Base-by-base conservation (phyloP, 2,113 vertebrate genomes). In the Ophiodon elongatus region DNA sequence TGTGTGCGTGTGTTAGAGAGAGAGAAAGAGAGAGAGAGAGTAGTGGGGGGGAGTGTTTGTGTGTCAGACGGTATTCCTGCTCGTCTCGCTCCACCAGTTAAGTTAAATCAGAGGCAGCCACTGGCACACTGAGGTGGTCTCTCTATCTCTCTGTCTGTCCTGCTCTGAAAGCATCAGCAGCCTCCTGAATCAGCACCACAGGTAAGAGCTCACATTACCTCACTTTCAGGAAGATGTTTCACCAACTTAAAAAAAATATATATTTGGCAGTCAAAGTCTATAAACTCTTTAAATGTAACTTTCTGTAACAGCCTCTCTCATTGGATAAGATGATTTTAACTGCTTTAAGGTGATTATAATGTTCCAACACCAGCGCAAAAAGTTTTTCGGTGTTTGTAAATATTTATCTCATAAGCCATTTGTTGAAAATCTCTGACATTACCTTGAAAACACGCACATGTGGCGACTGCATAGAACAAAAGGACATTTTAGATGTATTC, bases 61-160 rank as follows among this genome's bases (percentile, higher is more conserved):
- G 88, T 90, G 91, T 92, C 85, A 83, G 82, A 77, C 73, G 64
- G 88, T 91, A 88, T 89, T 92, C 89, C 88, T 89, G 86, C 80
- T 93, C 47, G 83, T 94, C 90, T 92, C 75, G 73, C 91, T 93
- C 76, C 82, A 88, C 87, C 85, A 85, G 87, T 91, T 85, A 90
- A 93, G 89, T 94, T 88, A 76, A 87, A 92, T 93, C 92, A 85
- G 89, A 92, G 82, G 83, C 85, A 87, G 88, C 83, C 86, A 79
- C 81, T 89, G 89, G 85, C 77, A 86, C 80, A 63, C 86, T 8
- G 81, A n/a, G 71, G 92, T 88, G 87, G 90, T 92, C 87, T 92
- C 79, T 73, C 84, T 88, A 4, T 82, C 75, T 79, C 80, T 85
- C 70, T 73, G 73, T 79, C 66, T 54, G 13, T 78, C 47, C 79